Conservation (phyloP, 2,113 vertebrate genomes). For the Mastomys natalensis region DNA sequence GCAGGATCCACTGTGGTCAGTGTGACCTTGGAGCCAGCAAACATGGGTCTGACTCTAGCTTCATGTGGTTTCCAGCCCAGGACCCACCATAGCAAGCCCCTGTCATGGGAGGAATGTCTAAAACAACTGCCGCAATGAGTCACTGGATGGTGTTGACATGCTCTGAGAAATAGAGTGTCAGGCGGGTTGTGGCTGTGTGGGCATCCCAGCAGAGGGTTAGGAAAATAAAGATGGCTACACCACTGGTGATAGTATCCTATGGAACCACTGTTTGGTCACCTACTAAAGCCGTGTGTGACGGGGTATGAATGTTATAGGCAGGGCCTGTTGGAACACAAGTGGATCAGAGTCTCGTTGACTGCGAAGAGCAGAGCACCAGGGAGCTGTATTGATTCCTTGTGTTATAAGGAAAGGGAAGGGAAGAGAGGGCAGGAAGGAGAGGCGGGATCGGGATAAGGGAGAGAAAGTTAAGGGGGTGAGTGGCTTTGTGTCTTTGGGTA, state of each 20-base stretch:
- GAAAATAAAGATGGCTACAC: background rate
- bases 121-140: background rate
- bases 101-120: background rate
- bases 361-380: background rate
- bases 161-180: background rate
- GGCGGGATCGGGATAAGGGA: background rate
- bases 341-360: background rate
- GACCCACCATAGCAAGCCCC: background rate
- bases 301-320: background rate
- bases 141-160: background rate
- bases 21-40: fast-evolving
- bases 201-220: background rate
- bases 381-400: background rate
- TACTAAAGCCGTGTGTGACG: too few relatives aligned
- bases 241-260: background rate
- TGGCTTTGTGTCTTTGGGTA: background rate
- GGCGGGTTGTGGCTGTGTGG: background rate
- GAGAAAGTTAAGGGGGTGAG: background rate
- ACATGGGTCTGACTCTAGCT: background rate
- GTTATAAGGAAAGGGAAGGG: background rate
- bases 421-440: background rate
- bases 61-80: background rate
- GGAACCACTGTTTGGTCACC: background rate
- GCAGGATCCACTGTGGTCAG: background rate
- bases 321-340: background rate